Base-by-base conservation (phyloP, 2,113 vertebrate genomes). In the Gymnocephalus cernua region DNA sequence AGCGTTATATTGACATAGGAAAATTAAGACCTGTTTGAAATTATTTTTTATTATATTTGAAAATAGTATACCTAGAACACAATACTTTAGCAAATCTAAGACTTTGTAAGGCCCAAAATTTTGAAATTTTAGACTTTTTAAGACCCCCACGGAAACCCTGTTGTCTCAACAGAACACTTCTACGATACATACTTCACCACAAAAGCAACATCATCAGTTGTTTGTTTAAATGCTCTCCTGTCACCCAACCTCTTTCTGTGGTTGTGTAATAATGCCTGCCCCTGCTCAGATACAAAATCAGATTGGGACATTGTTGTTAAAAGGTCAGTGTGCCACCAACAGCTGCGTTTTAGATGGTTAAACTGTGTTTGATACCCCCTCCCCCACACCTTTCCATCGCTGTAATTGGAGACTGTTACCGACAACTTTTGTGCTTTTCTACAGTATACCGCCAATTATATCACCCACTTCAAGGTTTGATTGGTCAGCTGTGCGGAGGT, bases 241-340 rank as follows among this genome's bases (percentile, higher is more conserved):
- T 47, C 15, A 27, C 18, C 15, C 8, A 15, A 16, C n/a, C 41
- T 58, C 56, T 9, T 53, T 41, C 38, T 41, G 50, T 53, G 50
- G 50, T 38, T 6, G 0, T 25, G 58, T 13, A 51, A 41, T 51
- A 64, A 44, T 54, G 44, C 25, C 6, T 38, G 21, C 11, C 35
- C 15, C 44, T 41, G 21, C 23, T 50, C 63, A 58, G 51, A 32
- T 50, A 38, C 41, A 67, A 77, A 77, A 50, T 16, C 56, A 29
- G 6, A 23, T 77, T 7, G 1, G 16, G 15, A 58, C 25, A 58
- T 59, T 68, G 54, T 27, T 25, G n/a, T 48, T 23, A 32, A 57
- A 5, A 13, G 23, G 23, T 57, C 13, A 27, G 13, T 57, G 4
- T 58, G 25, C 25, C 9, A 16, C 56, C 27, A 29, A 16, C 23